Percentiles rank a stretch among this genome's conserved stretches.
These are phyloP conservation scores for Chaetophractus vellerosus DNA, from an alignment of 2,797 vertebrate genomes.

Conservation along the genomic window DNA sequence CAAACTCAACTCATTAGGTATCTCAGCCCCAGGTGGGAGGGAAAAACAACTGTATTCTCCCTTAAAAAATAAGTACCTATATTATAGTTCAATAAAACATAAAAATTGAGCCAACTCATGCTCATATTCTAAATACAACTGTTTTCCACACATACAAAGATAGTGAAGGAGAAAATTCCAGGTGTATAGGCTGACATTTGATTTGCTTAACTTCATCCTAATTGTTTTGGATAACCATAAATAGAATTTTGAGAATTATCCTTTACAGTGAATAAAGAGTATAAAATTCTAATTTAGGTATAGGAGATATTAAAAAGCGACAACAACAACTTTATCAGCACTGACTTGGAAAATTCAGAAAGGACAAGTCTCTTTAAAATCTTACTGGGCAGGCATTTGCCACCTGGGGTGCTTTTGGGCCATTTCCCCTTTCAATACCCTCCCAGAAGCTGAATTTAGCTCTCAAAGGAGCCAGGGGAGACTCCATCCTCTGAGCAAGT, in stretches of 20 bases:
- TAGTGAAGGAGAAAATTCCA: neutral
- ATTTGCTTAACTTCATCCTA: neutral
- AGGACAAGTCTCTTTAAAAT: neutral
- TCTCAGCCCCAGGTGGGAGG: too few species aligned
- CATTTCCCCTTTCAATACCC: constrained; percentile 48
- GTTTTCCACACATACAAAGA: neutral
- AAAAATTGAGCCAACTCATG: neutral
- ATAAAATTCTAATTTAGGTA: neutral
- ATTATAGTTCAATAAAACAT: too few species aligned
- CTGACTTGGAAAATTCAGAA: neutral
- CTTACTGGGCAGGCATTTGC: constrained; percentile 5
- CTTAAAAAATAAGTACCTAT: too few species aligned
- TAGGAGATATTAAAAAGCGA: neutral
- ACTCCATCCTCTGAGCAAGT: constrained; percentile 76
- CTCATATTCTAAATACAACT: neutral
- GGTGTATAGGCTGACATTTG: neutral
- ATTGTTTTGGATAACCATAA: neutral
- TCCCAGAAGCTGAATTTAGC: constrained; percentile 75
- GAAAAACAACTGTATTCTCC: too few species aligned
- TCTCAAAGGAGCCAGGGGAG: constrained; percentile 85
- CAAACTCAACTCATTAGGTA: too few species aligned
- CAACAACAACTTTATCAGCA: neutral
- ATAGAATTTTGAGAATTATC: neutral
- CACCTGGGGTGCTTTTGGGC: constrained; percentile 21
- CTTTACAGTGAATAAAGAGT: neutral